Base-by-base conservation (phyloP, 2,113 vertebrate species). In the Cercocebus atys region DNA sequence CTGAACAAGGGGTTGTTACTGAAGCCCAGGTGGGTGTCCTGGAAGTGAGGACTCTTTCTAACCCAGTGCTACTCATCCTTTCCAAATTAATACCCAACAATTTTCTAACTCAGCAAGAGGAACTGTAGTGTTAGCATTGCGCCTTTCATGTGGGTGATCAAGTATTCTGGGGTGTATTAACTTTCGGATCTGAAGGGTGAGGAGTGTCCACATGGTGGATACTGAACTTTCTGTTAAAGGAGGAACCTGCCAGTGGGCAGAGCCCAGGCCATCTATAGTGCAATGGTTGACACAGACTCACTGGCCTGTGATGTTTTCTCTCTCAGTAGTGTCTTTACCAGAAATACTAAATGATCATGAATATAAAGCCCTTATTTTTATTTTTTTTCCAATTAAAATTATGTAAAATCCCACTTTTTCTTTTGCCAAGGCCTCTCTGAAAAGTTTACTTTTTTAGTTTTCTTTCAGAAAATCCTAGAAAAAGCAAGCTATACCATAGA, bases 61-160 rank as follows among this genome's bases (percentile, higher is more conserved):
- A 43, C 20, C 35, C 47, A 22, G 5, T 17, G 73, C 17, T 80
- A n/a, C 13, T 22, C 7, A 61, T 73, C 76, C 84, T 95, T 92
- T n/a, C 12, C 18, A 86, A 95, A 68, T 57, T 68, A 85, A 76
- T 16, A 23, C 50, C 66, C 35, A 35, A 7, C 32, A 61, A 3
- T 83, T 92, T 97, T 97, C 52, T 88, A 68, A 68, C 11, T 78
- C 59, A 78, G 4, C 6, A 32, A 89, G 73, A 81, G 43, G 78
- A 89, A 57, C 8, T 25, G 13, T 73, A 83, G 59, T 35, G 4
- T 43, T 50, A 8, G 22, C 20, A 17, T 55, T 38, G 18, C 2
- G 5, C 68, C 30, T 79, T 64, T 80, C 38, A 18, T 52, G 40
- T 52, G 55, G 40, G 30, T 78, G 50, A 32, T 30, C 73, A 40